Base-by-base conservation (phyloP, 2,113 vertebrate species). In the Campylomormyrus numenius region DNA sequence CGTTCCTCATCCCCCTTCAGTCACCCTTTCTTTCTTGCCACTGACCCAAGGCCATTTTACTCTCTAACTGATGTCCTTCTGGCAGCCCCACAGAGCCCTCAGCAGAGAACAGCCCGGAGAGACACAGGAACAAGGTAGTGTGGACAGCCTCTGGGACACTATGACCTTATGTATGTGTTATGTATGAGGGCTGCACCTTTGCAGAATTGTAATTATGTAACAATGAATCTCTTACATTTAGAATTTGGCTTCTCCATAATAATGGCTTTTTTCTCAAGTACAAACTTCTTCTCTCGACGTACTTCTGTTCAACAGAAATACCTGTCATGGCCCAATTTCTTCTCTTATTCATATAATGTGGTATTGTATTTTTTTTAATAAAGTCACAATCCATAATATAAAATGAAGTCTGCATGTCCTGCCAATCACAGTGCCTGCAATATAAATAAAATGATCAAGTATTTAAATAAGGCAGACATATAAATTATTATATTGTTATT, bases 71-170 rank as follows among this genome's bases (percentile, higher is more conserved):
- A 93, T 93, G 1, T 94, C 94, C 94, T 83, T 87, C 91, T 94
- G 89, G 91, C 94, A 97, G 96, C 91, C 96, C 97, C 93, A 96
- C 95, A 48, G 97, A 96, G 90, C 95, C 93, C 31, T 95, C 97
- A 90, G 95, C 94, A 93, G 97, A 97, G 95, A 97, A 96, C 94
- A 97, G 96, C 93, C 96, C 96, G 92, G 95, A 97, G 94, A 97
- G 97, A 95, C 94, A 94, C 86, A 95, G 95, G 96, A 94, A 93
- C 87, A 98, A 99, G 97, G 97, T 98, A 96, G 31, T 15, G 7
- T 89, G n/a, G 56, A 91, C 88, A 77, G 5, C 35, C 89, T 80
- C 13, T 27, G 80, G 62, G 24, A 35, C 88, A 46, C 19, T n/a
- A 3, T 80, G 74, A 80, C 74, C 74, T 80, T 80, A 80, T 42